These are phyloP conservation scores for Haliclona indistincta DNA, from an alignment of 37 sponge, comb jelly and placozoan genomes.

Conservation along the genomic window DNA sequence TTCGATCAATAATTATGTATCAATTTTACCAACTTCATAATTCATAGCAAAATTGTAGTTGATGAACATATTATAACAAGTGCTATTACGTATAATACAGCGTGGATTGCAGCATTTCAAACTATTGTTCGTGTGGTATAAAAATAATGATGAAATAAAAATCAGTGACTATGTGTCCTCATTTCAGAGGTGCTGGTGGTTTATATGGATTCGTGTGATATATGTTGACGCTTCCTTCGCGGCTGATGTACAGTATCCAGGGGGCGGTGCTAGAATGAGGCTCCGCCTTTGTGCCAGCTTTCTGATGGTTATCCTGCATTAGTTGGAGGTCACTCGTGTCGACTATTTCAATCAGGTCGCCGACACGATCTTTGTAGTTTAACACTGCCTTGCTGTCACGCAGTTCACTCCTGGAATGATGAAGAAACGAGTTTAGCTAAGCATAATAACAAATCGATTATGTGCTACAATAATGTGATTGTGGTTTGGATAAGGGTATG, in stretches of 20 bases:
- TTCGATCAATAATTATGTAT: too few relatives aligned
- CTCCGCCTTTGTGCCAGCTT: not conserved
- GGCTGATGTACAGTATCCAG: slow-evolving; percentile 85
- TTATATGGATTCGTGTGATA: slow-evolving; percentile 76
- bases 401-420: slow-evolving; percentile 48
- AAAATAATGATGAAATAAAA: too few relatives aligned
- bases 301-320: slow-evolving; percentile 32
- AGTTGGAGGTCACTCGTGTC: slow-evolving; percentile 67
- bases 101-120: too few relatives aligned
- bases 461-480: too few relatives aligned
- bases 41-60: too few relatives aligned
- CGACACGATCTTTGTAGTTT: slow-evolving; percentile 82
- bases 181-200: too few relatives aligned
- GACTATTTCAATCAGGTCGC: slow-evolving; percentile 79
- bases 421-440: not conserved
- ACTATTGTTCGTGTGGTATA: too few relatives aligned
- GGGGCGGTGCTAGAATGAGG: slow-evolving; percentile 21
- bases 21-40: too few relatives aligned
- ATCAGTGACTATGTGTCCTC: too few relatives aligned
- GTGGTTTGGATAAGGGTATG: too few relatives aligned
- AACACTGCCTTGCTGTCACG: slow-evolving; percentile 42
- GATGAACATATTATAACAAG: too few relatives aligned
- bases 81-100: too few relatives aligned
- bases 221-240: slow-evolving; percentile 47
- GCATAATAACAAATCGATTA: not conserved